Conservation (phyloP, 64 coral and sea anemone species). For the Montipora foliosa region DNA sequence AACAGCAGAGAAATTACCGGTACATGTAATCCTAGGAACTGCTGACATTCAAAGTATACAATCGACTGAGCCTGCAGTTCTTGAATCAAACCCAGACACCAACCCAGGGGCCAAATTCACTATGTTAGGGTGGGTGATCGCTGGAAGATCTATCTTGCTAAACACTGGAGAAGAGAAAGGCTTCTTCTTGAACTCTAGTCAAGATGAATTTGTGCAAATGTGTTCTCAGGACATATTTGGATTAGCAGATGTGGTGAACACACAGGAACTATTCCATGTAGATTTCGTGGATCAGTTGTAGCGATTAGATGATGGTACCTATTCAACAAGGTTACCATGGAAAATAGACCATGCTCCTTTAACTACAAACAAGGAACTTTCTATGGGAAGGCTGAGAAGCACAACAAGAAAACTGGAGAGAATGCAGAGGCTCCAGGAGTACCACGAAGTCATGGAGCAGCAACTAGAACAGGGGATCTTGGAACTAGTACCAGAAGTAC, state of each 20-base stretch:
- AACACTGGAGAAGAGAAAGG: constrained; percentile 37
- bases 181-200: constrained; percentile 42
- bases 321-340: too few relatives aligned
- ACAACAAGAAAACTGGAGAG: constrained; percentile 71
- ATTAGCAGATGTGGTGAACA: too few relatives aligned
- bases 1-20: constrained; percentile 40
- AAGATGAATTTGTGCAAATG: too few relatives aligned
- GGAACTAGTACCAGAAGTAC: constrained; percentile 30
- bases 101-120: constrained; percentile 57
- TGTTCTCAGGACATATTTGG: too few relatives aligned
- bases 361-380: too few relatives aligned
- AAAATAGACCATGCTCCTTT: background rate
- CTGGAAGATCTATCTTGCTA: background rate
- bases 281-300: too few relatives aligned
- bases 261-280: too few relatives aligned
- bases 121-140: constrained; percentile 48
- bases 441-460: constrained; percentile 53
- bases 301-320: too few relatives aligned
- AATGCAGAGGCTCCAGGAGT: constrained; percentile 53
- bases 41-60: constrained; percentile 65
- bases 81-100: constrained; percentile 60
- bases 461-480: constrained; percentile 67
- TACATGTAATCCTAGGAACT: constrained; percentile 58
- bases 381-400: too few relatives aligned
- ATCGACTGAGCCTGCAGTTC: constrained; percentile 53